phyloP scores from a whole-genome alignment of 2,113 vertebrate genomes.

The Strigops habroptila region DNA sequence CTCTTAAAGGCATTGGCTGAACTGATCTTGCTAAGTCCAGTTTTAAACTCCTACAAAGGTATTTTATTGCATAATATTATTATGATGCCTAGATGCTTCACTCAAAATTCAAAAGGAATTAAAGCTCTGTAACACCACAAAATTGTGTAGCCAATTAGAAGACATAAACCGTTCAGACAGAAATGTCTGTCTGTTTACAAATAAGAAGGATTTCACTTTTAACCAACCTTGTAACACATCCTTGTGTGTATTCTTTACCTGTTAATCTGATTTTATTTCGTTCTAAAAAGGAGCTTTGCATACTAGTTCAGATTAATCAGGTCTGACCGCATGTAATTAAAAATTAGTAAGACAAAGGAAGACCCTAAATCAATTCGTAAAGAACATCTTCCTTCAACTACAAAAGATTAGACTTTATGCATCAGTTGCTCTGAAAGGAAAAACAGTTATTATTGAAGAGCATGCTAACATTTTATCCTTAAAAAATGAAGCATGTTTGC shows the following conservation, averaged over 20 bases:
- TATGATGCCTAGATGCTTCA: neutral
- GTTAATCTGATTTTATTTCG: conserved; percentile 58
- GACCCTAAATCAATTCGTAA: conserved; percentile 59
- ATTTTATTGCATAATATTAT: neutral
- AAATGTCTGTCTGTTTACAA: conserved; percentile 21
- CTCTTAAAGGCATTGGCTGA: neutral
- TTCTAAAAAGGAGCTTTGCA: conserved; percentile 50
- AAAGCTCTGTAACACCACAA: neutral
- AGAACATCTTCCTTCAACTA: conserved; percentile 42
- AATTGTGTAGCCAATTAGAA: conserved; percentile 5
- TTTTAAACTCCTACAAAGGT: neutral
- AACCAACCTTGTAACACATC: conserved; percentile 38
- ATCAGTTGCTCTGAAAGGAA: conserved; percentile 37
- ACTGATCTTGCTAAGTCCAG: neutral
- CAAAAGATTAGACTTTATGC: conserved; percentile 53
- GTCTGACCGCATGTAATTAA: conserved; percentile 60
- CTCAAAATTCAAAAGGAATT: conserved; percentile 22
- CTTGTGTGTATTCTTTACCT: conserved; percentile 29
- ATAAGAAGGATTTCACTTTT: conserved; percentile 44
- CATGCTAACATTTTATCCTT: conserved; percentile 51
- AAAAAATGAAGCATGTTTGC: conserved; percentile 59
- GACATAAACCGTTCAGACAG: neutral
- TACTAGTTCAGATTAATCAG: conserved; percentile 65
- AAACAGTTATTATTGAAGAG: conserved; percentile 42
- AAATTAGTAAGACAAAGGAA: conserved; percentile 56